These are phyloP conservation scores for Prosapia bicincta DNA, from an alignment of 2,888 invertebrate species.

Conservation along the genomic window DNA sequence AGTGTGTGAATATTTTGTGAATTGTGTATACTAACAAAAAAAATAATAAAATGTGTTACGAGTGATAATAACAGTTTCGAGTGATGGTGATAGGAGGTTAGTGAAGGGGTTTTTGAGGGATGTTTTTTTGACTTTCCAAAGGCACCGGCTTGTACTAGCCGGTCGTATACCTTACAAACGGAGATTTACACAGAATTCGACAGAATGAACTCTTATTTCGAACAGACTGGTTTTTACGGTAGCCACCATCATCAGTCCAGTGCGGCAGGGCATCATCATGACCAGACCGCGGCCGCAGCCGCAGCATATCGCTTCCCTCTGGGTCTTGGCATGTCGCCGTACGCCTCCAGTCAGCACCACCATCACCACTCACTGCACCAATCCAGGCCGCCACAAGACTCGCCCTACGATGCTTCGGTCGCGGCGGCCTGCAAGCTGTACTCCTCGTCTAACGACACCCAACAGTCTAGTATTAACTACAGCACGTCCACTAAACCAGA, in stretches of 20 bases:
- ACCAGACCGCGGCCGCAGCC: slow-evolving; percentile 62
- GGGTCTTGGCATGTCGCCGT: slow-evolving; percentile 80
- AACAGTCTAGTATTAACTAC: slow-evolving; percentile 39
- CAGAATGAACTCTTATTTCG: slow-evolving; percentile 91
- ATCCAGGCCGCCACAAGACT: slow-evolving; percentile 81
- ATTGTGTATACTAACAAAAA: not conserved
- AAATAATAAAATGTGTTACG: not conserved
- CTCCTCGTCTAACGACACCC: slow-evolving; percentile 58
- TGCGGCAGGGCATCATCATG: slow-evolving; percentile 61
- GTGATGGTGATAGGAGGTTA: not conserved
- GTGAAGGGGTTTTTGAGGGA: not conserved
- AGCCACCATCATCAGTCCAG: slow-evolving; percentile 75
- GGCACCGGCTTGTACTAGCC: slow-evolving; percentile 17
- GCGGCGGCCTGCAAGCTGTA: slow-evolving; percentile 79
- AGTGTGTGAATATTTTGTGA: not conserved
- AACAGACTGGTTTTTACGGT: slow-evolving; percentile 94
- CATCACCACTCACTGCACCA: slow-evolving; percentile 74
- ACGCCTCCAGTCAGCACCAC: slow-evolving; percentile 63
- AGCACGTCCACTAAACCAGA: slow-evolving; percentile 41
- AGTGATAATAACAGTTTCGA: not conserved
- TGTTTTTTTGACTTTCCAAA: not conserved
- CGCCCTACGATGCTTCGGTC: slow-evolving; percentile 87
- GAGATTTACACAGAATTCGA: slow-evolving; percentile 25
- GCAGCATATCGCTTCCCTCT: slow-evolving; percentile 84
- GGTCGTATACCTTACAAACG: slow-evolving; percentile 6